Conservation (phyloP, 1,140 invertebrate genomes). For the Dinoponera quadriceps region DNA sequence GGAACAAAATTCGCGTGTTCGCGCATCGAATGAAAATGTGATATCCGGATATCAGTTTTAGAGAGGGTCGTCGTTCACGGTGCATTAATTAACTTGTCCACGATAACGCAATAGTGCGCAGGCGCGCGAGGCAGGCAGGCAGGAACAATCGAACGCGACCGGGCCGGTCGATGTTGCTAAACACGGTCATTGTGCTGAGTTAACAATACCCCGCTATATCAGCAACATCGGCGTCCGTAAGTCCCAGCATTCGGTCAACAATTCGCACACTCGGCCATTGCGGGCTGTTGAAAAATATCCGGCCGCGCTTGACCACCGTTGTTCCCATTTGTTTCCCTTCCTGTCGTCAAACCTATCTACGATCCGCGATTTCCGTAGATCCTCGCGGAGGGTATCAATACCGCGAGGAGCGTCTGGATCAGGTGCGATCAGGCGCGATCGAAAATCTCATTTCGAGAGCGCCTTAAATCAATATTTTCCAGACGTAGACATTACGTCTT, state of each 20-base stretch:
- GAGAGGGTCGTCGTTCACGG: conserved; percentile 24
- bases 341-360: conserved; percentile 42
- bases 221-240: conserved; percentile 71
- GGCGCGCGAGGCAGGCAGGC: conserved; percentile 11
- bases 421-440: background rate
- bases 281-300: conserved; percentile 79
- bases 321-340: conserved; percentile 52
- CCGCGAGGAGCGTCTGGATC: background rate
- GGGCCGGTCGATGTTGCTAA: conserved; percentile 73
- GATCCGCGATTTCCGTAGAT: conserved; percentile 29
- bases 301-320: conserved; percentile 52
- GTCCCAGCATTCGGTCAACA: conserved; percentile 75
- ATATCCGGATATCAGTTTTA: conserved; percentile 31
- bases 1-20: background rate
- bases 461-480: too few species aligned
- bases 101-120: conserved; percentile 66
- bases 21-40: background rate
- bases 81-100: conserved; percentile 54
- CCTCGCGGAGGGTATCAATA: background rate
- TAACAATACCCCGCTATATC: conserved; percentile 80
- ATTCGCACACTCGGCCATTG: conserved; percentile 65
- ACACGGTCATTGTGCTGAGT: conserved; percentile 79
- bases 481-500: too few species aligned
- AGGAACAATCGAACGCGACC: conserved; percentile 78
- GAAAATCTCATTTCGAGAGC: too few species aligned